phyloP scores from a whole-genome alignment of 2,888 invertebrate species.

The Octonoba sinensis region DNA sequence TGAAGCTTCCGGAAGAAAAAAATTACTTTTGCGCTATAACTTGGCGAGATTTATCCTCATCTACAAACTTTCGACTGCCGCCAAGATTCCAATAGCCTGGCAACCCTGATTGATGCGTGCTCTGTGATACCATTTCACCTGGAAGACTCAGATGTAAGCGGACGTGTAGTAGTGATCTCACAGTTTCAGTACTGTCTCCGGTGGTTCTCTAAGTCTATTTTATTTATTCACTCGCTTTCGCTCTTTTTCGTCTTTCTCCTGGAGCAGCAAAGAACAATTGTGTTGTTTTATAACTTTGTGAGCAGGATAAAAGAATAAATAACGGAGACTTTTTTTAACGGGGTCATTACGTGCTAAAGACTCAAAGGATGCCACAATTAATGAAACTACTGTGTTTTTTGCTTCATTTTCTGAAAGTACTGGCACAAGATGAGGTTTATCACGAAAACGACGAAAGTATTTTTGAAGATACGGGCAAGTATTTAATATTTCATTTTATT shows the following conservation, averaged over 20 bases:
- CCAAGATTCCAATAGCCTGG: constrained; percentile 37
- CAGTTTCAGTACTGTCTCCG: constrained; percentile 38
- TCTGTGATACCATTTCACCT: constrained; percentile 53
- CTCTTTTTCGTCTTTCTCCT: constrained; percentile 1
- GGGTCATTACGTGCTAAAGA: not conserved
- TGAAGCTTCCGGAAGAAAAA: not conserved
- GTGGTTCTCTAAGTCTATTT: constrained; percentile 40
- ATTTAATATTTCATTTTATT: not conserved
- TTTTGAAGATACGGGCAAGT: constrained; percentile 54
- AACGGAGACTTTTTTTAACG: constrained; percentile 6
- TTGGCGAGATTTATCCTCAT: constrained; percentile 18
- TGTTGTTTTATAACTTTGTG: too few species aligned
- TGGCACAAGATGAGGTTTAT: constrained; percentile 47
- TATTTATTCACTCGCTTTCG: constrained; percentile 28
- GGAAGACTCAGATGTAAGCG: constrained; percentile 41
- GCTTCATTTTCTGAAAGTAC: constrained; percentile 24
- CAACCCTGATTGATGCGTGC: constrained; percentile 61
- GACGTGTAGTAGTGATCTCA: constrained; percentile 42
- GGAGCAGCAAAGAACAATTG: too few species aligned
- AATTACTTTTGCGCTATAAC: constrained; percentile 8
- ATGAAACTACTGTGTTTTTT: constrained; percentile 38
- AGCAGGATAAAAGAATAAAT: too few species aligned
- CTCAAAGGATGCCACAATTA: constrained; percentile 32
- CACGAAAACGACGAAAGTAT: constrained; percentile 52
- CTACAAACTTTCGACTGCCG: constrained; percentile 24